Percentiles rank a stretch among this genome's conserved stretches.
These are phyloP conservation scores for Mechanitis mazaeus DNA, from an alignment of 2,888 invertebrate species.

Conservation along the genomic window DNA sequence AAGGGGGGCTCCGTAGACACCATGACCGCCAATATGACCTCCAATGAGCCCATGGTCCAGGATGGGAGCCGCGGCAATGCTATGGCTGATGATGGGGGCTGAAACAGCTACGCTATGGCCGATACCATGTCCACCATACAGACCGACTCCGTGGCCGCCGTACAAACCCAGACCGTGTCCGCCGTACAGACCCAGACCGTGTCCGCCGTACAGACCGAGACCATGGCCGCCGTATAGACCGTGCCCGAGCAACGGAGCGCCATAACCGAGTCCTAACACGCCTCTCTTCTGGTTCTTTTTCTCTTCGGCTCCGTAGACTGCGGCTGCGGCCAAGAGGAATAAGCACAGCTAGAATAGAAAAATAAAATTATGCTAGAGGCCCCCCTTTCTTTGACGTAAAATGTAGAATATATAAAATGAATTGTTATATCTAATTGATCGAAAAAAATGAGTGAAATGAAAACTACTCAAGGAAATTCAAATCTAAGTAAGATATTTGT, in stretches of 20 bases:
- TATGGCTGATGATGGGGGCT: slow-evolving; percentile 38
- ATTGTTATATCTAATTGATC: too few species aligned
- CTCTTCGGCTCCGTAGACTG: slow-evolving; percentile 57
- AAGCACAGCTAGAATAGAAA: slow-evolving; percentile 48
- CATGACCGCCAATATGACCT: slow-evolving; percentile 29
- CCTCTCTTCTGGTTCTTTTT: slow-evolving; percentile 70
- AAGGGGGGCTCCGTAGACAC: slow-evolving; percentile 29
- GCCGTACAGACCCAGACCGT: slow-evolving; percentile 37
- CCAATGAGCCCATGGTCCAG: slow-evolving; percentile 42
- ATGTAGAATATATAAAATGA: too few species aligned
- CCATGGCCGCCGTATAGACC: slow-evolving; percentile 35
- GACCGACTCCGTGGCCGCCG: slow-evolving; percentile 36
- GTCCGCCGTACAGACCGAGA: slow-evolving; percentile 35
- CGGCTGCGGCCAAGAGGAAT: slow-evolving; percentile 50
- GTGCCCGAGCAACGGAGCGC: slow-evolving; percentile 38
- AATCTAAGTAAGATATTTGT: background rate
- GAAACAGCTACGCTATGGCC: slow-evolving; percentile 36
- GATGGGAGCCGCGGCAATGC: slow-evolving; percentile 34
- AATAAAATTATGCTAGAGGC: background rate
- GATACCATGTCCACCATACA: slow-evolving; percentile 39
- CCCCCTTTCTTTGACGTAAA: too few species aligned
- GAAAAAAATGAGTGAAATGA: too few species aligned
- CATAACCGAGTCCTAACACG: slow-evolving; percentile 64
- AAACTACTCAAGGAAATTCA: too few species aligned
- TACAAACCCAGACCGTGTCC: slow-evolving; percentile 36